These are phyloP conservation scores for Lepilemur septentrionalis DNA, from an alignment of 2,797 vertebrate genomes.

Conservation along the genomic window DNA sequence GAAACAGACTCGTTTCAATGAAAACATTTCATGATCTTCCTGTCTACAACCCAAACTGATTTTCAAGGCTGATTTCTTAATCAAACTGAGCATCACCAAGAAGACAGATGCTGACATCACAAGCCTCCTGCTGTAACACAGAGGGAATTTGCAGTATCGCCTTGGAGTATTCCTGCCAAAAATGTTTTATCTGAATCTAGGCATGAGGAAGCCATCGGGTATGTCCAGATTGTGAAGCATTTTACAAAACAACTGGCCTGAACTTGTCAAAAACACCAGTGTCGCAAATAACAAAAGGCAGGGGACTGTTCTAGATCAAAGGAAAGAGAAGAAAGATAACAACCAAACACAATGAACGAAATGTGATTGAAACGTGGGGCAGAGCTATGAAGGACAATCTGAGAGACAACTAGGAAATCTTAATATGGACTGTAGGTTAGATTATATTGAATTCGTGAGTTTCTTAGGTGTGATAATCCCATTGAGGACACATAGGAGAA, in stretches of 20 bases:
- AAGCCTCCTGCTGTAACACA: background rate
- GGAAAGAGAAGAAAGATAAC: background rate
- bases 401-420: background rate
- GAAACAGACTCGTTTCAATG: background rate
- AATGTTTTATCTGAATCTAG: background rate
- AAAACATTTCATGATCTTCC: background rate
- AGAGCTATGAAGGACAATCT: background rate
- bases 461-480: background rate
- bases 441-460: background rate
- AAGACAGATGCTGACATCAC: background rate
- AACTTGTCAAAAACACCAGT: background rate
- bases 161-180: background rate
- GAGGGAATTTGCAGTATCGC: background rate
- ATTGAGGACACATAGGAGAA: rapidly evolving
- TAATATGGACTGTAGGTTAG: too few relatives aligned
- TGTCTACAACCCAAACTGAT: background rate
- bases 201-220: background rate
- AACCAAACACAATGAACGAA: background rate
- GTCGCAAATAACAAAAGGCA: background rate
- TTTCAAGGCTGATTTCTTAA: background rate
- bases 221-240: background rate
- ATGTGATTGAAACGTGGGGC: too few relatives aligned
- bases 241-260: background rate
- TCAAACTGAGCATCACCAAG: background rate
- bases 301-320: background rate